These are phyloP conservation scores for Onychostruthus taczanowskii DNA, from an alignment of 2,113 vertebrate species.

Conservation along the genomic window DNA sequence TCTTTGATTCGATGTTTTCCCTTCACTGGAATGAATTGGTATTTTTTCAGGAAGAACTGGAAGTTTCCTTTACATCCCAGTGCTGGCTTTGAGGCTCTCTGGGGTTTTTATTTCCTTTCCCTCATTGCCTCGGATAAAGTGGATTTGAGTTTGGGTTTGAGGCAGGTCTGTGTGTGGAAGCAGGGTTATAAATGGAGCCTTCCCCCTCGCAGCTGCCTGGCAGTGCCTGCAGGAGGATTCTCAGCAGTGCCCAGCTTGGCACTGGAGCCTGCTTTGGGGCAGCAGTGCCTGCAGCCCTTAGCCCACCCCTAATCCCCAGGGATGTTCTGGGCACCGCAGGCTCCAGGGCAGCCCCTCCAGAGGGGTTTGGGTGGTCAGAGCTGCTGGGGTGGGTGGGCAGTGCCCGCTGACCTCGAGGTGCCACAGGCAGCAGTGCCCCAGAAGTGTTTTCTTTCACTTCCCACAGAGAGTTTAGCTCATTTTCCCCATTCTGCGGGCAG, in stretches of 20 bases:
- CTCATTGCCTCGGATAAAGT: neutral
- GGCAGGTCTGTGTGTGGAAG: neutral
- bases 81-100: neutral
- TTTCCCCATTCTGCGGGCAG: rapidly evolving
- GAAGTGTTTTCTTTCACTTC: neutral
- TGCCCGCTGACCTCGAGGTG: neutral
- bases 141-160: neutral
- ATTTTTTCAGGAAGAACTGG: neutral
- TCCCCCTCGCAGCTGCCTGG: neutral
- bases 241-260: neutral
- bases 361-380: neutral
- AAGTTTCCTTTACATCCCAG: neutral
- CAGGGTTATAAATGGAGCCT: neutral
- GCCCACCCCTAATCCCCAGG: neutral
- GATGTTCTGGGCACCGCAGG: rapidly evolving
- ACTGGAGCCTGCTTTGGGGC: neutral
- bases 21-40: neutral
- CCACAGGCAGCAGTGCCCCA: neutral
- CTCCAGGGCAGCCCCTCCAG: rapidly evolving
- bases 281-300: rapidly evolving
- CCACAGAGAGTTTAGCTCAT: rapidly evolving
- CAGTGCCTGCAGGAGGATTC: neutral
- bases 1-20: neutral
- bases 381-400: neutral
- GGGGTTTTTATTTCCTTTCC: neutral